Base-by-base conservation (phyloP, 2,113 vertebrate species). In the Philantomba maxwellii region DNA sequence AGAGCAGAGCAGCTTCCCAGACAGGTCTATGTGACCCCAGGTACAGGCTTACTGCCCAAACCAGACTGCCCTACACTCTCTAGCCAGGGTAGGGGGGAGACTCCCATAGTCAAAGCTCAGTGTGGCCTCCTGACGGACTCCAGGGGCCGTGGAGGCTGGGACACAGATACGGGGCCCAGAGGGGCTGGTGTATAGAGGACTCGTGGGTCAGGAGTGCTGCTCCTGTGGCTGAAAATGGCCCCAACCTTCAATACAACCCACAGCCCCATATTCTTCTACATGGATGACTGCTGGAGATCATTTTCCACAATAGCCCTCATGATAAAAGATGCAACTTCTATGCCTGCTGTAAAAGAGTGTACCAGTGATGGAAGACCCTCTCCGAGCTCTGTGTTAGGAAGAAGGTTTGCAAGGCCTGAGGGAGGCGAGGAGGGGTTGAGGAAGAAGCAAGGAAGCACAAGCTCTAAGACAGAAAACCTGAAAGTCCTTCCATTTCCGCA, bases 101-200 rank as follows among this genome's bases (percentile, higher is more conserved):
- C 14, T 13, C 10, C 64, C 7, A 88, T 1, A 16, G 26, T 33
- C 25, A 23, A 21, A 43, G 47, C 17, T 51, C 15, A 57, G 8
- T 15, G 21, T 57, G 30, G 3, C 81, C 45, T 7, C 21, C 88
- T 51, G 36, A 43, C 0, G 2, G 51, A 33, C 19, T 47, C 21
- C 49, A 2, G 21, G 39, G 21, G 73, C 4, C 5, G 21, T 7
- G 7, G 30, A n/a, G 17, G 49, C 5, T 4, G 5, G 81, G 26
- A n/a, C 1, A 3, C 8, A 53, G 73, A 2, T 16, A 30, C 1
- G 2, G 36, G 15, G 60, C 16, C 39, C 60, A 30, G n/a, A 26
- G 33, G 23, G 17, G 3, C 16, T 28, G 30, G 26, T 7, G 26
- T 0, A 39, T 26, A n/a, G 19, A 9, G 2, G 3, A 23, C 16